Base-by-base conservation (phyloP, 2,888 invertebrate genomes). In the Hybos culiciformis region DNA sequence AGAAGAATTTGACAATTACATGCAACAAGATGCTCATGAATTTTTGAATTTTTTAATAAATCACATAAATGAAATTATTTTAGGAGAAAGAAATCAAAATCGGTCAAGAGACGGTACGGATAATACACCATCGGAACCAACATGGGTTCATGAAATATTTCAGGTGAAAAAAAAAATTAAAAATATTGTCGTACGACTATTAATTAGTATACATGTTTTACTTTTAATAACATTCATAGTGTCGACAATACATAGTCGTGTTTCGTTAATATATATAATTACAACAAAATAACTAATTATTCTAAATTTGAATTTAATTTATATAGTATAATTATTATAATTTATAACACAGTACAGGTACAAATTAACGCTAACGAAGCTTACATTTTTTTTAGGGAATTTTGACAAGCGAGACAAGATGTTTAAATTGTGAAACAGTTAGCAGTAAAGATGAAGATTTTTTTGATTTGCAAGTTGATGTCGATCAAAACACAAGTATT, bases 11-110 rank as follows among this genome's bases (percentile, higher is more conserved):
- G 97, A 99, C 70, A 99, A 99, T 68, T 98, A 96, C 62, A 92
- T 96, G 88, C 97, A 98, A 68, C 98, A 98, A 70, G 98, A 99
- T 80, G 98, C 98, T 39, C 98, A 99, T 66, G 98, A 99, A 66
- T 99, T 99, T 72, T 76, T 99, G 50, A 99, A 99, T 69, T 98
- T 97, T 68, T 75, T 99, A 49, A 87, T 99, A 51, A 99, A 99
- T 70, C 92, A 93, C 61, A 94, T 96, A 59, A 94, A 93, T 69
- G 96, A 96, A 73, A 91, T 93, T 56, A 87, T 98, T 59, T 74
- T 94, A 71, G 92, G 92, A 82, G 72, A 67, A 43, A 55, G 67
- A 12, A 66, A 66, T 50, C 51, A 57, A 3, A 56, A 54, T 48
- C 59, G 55, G 42, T 42, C 41, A 11, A 56, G 50, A 21, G 21